Conservation (phyloP, 2,888 invertebrate species). For the Limulus polyphemus region DNA sequence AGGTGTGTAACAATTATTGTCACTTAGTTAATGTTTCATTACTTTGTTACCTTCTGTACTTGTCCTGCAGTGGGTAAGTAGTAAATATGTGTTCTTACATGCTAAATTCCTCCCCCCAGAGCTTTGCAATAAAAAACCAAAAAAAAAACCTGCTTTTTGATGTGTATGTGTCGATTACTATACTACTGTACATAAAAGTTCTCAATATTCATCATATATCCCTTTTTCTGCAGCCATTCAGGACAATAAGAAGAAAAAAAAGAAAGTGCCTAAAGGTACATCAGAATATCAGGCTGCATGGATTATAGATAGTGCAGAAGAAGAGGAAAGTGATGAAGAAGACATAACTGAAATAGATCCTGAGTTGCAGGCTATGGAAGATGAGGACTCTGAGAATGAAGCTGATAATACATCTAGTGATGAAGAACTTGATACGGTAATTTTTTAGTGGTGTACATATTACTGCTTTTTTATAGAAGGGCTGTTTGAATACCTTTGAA, state of each 20-base stretch:
- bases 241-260: constrained; percentile 44
- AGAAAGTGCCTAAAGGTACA: constrained; percentile 82
- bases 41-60: too few species aligned
- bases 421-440: constrained; percentile 50
- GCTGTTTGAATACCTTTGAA: too few species aligned
- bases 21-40: too few species aligned
- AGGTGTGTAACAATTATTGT: too few species aligned
- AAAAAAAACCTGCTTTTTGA: neutral
- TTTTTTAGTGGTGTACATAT: constrained; percentile 12
- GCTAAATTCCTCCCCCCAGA: too few species aligned
- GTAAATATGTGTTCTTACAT: too few species aligned
- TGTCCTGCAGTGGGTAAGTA: too few species aligned
- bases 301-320: constrained; percentile 39
- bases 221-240: constrained; percentile 4
- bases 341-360: constrained; percentile 32
- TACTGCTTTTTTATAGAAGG: too few species aligned
- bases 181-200: too few species aligned
- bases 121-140: neutral
- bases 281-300: constrained; percentile 91
- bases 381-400: constrained; percentile 25
- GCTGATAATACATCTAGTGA: constrained; percentile 28
- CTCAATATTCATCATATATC: neutral
- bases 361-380: constrained; percentile 29
- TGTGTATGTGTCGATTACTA: too few species aligned
- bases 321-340: constrained; percentile 40